These are phyloP conservation scores for Myiopsitta monachus DNA, from an alignment of 2,113 vertebrate genomes.

Conservation along the genomic window DNA sequence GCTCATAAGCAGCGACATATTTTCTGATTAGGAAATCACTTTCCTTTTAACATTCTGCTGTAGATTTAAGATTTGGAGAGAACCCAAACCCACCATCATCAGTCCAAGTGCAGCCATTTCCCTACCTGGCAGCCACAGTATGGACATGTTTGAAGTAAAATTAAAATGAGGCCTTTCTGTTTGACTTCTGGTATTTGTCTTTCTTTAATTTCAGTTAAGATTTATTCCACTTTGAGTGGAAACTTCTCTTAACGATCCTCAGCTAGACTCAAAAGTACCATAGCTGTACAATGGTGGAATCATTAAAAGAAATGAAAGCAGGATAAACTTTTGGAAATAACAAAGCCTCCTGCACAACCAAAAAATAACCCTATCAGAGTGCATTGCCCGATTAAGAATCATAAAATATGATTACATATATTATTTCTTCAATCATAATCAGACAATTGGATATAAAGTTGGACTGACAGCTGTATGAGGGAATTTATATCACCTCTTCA, in stretches of 20 bases:
- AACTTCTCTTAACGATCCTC: not conserved
- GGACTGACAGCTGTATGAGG: not conserved
- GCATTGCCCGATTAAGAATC: not conserved
- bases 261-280: not conserved
- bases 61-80: not conserved
- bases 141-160: rapidly evolving
- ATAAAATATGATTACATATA: not conserved
- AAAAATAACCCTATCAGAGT: not conserved
- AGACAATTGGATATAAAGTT: not conserved
- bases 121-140: rapidly evolving
- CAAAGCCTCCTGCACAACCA: not conserved
- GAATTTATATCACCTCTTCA: not conserved
- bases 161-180: not conserved
- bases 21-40: not conserved
- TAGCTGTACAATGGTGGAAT: not conserved
- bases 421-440: not conserved
- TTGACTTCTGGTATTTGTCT: not conserved
- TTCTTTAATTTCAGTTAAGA: not conserved
- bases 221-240: not conserved
- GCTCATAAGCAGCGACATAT: not conserved
- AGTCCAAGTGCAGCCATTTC: not conserved
- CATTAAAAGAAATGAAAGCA: not conserved
- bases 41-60: not conserved
- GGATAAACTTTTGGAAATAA: not conserved
- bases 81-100: not conserved